phyloP scores from a whole-genome alignment of 2,888 invertebrate species.

The Salticus scenicus region DNA sequence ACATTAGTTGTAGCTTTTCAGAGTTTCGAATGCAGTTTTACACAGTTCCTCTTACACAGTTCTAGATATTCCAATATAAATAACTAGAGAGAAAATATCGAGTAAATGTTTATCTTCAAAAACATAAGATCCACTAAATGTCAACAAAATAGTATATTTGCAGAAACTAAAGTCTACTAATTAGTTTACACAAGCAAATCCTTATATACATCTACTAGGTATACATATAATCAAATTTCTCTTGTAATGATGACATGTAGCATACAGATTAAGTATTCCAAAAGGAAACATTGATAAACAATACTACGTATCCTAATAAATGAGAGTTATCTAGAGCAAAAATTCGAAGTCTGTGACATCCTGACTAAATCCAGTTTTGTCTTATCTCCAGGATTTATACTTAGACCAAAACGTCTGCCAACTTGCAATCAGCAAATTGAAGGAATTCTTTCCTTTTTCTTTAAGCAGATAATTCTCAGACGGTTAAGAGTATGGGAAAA shows the following conservation, averaged over 20 bases:
- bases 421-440: slow-evolving; percentile 66
- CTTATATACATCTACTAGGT: background rate
- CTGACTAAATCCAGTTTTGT: slow-evolving; percentile 5
- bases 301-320: slow-evolving; percentile 1
- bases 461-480: slow-evolving; percentile 9
- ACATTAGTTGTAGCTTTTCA: too few relatives aligned
- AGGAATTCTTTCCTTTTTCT: slow-evolving; percentile 20
- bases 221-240: background rate
- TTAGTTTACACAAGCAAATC: background rate
- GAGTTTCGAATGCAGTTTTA: too few relatives aligned
- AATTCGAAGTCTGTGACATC: background rate
- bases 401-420: slow-evolving; percentile 47
- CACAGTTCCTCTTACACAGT: too few relatives aligned
- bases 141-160: background rate
- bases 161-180: background rate
- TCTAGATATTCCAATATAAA: too few relatives aligned
- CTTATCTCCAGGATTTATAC: slow-evolving; percentile 60
- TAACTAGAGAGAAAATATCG: too few relatives aligned
- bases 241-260: background rate
- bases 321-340: slow-evolving; percentile 20
- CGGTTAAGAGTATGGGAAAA: background rate
- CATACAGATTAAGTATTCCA: background rate
- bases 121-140: too few relatives aligned
- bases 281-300: background rate
- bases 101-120: too few relatives aligned